Evolutionary conservation across 2,113 vertebrate genomes (phyloP).

Genomic region (Periophthalmodon schlosseri): DNA sequence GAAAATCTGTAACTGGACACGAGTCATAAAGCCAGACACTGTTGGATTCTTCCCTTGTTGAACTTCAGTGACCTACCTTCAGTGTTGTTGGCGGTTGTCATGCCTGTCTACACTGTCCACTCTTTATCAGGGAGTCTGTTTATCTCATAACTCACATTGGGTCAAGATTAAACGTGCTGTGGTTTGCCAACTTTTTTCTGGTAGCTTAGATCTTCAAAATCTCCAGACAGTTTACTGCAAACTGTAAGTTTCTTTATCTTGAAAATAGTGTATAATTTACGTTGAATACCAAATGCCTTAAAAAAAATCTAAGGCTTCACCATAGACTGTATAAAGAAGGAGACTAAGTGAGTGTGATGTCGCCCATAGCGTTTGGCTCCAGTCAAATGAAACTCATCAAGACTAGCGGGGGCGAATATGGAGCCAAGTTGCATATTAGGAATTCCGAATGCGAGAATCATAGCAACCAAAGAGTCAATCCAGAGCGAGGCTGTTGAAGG

Average conservation of each 20-base stretch:
- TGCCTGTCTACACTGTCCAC: constrained; percentile 29
- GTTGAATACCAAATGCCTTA: neutral
- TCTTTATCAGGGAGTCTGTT: constrained; percentile 27
- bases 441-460: too few species aligned
- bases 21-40: neutral
- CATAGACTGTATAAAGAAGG: too few species aligned
- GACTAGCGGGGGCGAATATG: too few species aligned
- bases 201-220: neutral
- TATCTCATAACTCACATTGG: constrained; percentile 17
- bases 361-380: too few species aligned
- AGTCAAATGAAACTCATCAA: too few species aligned
- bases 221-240: neutral
- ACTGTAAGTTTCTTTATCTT: neutral
- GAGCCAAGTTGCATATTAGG: too few species aligned
- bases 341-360: too few species aligned
- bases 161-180: constrained; percentile 9
- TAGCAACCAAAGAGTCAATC: too few species aligned
- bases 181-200: constrained; percentile 17
- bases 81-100: constrained; percentile 27
- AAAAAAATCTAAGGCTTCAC: neutral
- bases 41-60: neutral
- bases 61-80: neutral
- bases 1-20: neutral
- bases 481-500: too few species aligned
- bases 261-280: neutral